Base-by-base conservation (phyloP, 2,113 vertebrate species). In the Centropus unirufus region DNA sequence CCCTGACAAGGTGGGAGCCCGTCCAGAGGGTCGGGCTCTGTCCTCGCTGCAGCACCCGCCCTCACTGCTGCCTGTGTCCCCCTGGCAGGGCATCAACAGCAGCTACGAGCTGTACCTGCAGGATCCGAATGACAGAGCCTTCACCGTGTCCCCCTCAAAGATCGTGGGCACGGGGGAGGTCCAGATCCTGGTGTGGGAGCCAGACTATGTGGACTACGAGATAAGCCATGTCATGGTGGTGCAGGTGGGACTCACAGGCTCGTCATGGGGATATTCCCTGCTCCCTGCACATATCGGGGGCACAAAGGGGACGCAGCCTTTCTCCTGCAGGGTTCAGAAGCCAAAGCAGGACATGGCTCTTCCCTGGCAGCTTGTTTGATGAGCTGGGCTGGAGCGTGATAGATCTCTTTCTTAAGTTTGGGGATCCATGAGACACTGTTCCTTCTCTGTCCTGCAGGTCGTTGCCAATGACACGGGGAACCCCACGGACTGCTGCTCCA, bases 201-300 rank as follows among this genome's bases (percentile, higher is more conserved):
- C 98, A 0, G 14, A 30, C 0, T 42, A 93, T n/a, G 96, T 99
- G 89, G 99, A 99, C 97, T 99, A 97, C 12, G 99, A 99, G 95
- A 64, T 22, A 27, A 95, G 68, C 39, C 52, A 85, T 1, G 82
- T 78, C 72, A 99, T 99, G 97, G 18, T 72, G 68, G 94, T 99
- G 39, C 47, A 98, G 98, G 99, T 99, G 47, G 47, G 47, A 49
- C 21, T 11, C 22, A 49, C 11, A 49, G 47, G 47, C 47, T 89
- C 4, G 19, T 66, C 4, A 0, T 18, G 44, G 57, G 51, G 42
- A 51, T 51, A 52, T 55, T 15, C 51, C 58, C 66, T 51, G 36
- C 51, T 77, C 46, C 21, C 34, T 66, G 54, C 8, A 0, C 15
- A 10, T 22, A 32, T 8, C 3, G 1, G 57, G 34, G 39, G 26